Percentiles rank a stretch among this genome's conserved stretches.
Evolutionary conservation across 2,797 vertebrate genomes (phyloP).

Genomic region (Sandelia bainsii): DNA sequence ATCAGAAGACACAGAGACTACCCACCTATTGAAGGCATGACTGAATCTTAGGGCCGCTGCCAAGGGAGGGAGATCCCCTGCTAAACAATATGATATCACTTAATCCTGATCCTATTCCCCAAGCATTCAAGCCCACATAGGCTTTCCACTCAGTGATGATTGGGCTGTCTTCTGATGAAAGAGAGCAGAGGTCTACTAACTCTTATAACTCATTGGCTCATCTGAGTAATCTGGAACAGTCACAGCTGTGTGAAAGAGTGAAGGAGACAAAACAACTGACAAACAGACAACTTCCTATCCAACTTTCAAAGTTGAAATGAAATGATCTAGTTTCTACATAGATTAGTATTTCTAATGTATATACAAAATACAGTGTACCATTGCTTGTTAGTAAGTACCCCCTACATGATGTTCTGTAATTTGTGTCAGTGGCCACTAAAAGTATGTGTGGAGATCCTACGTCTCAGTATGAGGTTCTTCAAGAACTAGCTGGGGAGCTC

Average conservation of each 20-base stretch:
- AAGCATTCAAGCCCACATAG: constrained; percentile 71
- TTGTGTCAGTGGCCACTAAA: too few species aligned
- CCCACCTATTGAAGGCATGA: constrained; percentile 70
- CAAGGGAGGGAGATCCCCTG: constrained; percentile 71
- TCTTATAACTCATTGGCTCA: constrained; percentile 78
- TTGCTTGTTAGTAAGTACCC: too few species aligned
- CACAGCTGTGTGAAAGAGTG: constrained; percentile 22
- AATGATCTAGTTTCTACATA: background rate
- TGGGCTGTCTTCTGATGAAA: constrained; percentile 81
- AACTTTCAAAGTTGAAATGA: background rate
- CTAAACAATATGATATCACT: constrained; percentile 79
- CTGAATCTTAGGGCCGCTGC: constrained; percentile 62
- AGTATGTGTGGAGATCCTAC: too few species aligned
- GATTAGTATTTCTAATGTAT: background rate
- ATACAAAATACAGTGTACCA: too few species aligned
- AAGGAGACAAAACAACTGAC: constrained; percentile 48
- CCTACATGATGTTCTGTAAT: too few species aligned
- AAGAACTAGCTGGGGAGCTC: too few species aligned
- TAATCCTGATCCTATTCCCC: constrained; percentile 70
- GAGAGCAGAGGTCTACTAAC: constrained; percentile 74
- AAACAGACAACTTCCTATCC: constrained; percentile 13
- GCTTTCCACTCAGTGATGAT: constrained; percentile 81
- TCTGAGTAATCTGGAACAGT: constrained; percentile 83
- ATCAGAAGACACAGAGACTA: constrained; percentile 63
- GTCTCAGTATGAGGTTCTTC: too few species aligned